These are phyloP conservation scores for Anniella stebbinsi DNA, from an alignment of 2,797 vertebrate genomes.

Conservation along the genomic window DNA sequence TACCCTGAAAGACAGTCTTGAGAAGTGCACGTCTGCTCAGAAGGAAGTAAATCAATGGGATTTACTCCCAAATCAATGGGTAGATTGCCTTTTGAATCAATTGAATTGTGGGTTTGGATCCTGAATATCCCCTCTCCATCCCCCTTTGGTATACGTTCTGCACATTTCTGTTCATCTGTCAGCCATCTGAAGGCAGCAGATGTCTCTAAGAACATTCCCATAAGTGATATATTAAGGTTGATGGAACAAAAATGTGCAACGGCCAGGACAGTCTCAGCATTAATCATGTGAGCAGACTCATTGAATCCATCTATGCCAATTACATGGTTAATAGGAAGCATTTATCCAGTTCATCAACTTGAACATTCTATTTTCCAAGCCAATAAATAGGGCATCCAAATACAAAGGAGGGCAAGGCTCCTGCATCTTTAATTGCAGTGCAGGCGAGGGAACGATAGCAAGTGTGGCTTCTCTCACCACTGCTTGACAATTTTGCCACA, in stretches of 20 bases:
- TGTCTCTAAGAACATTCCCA: neutral
- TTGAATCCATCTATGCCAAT: slow-evolving; percentile 6
- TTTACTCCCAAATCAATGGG: neutral
- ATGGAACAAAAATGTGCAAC: slow-evolving; percentile 29
- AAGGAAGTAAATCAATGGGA: neutral
- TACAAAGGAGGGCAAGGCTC: neutral
- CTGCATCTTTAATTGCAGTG: slow-evolving; percentile 22
- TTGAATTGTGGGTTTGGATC: neutral
- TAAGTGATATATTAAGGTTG: neutral
- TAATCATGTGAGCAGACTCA: slow-evolving; percentile 37
- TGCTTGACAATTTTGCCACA: neutral
- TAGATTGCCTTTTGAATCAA: neutral
- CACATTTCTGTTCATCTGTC: slow-evolving; percentile 33
- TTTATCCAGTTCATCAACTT: neutral
- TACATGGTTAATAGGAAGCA: neutral
- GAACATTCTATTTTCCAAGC: slow-evolving; percentile 26
- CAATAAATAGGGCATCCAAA: neutral
- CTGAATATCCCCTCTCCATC: neutral
- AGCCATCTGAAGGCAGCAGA: neutral
- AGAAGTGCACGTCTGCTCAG: neutral
- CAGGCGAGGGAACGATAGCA: slow-evolving; percentile 27
- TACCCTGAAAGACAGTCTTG: neutral
- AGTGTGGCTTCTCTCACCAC: neutral
- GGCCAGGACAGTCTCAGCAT: slow-evolving; percentile 25
- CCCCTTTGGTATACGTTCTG: slow-evolving; percentile 27